These are phyloP conservation scores for Chymomyza fuscimana DNA, from an alignment of 2,888 invertebrate species.

Conservation along the genomic window DNA sequence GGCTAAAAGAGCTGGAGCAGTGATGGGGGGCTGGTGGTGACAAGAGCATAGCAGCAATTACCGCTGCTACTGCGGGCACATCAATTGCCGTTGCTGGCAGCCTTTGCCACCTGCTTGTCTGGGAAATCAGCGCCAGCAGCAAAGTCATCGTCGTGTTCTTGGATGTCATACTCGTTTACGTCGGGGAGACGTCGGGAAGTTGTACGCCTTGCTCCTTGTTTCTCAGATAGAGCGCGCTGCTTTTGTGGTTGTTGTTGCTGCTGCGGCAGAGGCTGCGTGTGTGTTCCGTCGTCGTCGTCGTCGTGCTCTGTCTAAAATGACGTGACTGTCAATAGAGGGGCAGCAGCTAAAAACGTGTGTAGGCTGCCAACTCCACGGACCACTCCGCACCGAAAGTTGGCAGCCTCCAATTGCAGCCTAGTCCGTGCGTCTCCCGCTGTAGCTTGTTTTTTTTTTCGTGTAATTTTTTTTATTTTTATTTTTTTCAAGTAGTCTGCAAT, in stretches of 20 bases:
- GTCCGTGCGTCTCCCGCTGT: background rate
- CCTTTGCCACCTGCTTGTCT: conserved; percentile 69
- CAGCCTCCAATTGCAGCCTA: background rate
- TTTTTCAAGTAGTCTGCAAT: conserved; percentile 34
- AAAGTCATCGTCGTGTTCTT: background rate
- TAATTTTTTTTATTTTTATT: background rate
- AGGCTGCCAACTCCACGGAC: background rate
- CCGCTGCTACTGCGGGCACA: conserved; percentile 54
- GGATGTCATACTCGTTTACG: conserved; percentile 13
- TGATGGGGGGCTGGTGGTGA: conserved; percentile 24
- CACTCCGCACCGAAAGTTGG: background rate
- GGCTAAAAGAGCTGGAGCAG: conserved; percentile 11
- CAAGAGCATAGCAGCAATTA: conserved; percentile 51
- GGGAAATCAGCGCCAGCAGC: conserved; percentile 47
- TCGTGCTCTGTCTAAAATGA: conserved; percentile 55
- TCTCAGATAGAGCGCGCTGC: conserved; percentile 9
- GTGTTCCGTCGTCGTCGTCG: conserved; percentile 51
- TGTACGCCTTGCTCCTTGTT: too few relatives aligned
- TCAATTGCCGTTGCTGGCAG: conserved; percentile 53
- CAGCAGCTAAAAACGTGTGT: conserved; percentile 2
- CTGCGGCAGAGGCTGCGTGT: conserved; percentile 50
- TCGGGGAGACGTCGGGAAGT: background rate
- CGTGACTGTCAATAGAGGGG: conserved; percentile 58
- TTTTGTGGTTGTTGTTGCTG: conserved; percentile 11
- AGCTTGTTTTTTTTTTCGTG: background rate